A percentile compares a stretch with the other conserved stretches of the same genome.
Conservation (phyloP, 1,140 invertebrate genomes). For the Dendroctonus ponderosae region DNA sequence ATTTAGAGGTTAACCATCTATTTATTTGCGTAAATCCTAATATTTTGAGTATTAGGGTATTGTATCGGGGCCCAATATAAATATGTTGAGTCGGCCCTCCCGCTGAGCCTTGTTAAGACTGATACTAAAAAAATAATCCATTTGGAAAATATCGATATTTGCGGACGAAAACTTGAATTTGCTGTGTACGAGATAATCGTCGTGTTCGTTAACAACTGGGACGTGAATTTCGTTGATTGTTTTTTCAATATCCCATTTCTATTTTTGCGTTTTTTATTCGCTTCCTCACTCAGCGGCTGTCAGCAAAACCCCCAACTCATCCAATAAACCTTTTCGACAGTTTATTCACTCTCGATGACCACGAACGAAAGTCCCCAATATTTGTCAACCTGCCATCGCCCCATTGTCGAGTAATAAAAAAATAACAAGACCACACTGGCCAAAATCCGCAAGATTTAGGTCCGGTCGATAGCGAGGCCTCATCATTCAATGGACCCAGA, state of each 20-base stretch:
- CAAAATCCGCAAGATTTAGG: slow-evolving; percentile 1
- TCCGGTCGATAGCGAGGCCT: not conserved
- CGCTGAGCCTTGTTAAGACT: slow-evolving; percentile 38
- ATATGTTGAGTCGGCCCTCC: slow-evolving; percentile 34
- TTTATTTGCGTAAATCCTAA: slow-evolving; percentile 46
- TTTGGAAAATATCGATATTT: slow-evolving; percentile 13
- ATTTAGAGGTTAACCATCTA: slow-evolving; percentile 38
- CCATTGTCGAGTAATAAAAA: slow-evolving; percentile 24
- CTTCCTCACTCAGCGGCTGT: not conserved
- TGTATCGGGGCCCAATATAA: slow-evolving; percentile 39
- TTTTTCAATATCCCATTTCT: not conserved
- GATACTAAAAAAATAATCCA: slow-evolving; percentile 40
- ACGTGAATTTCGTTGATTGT: too few relatives aligned
- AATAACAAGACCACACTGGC: slow-evolving; percentile 23
- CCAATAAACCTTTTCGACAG: not conserved
- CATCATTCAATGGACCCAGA: not conserved
- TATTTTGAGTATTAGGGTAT: slow-evolving; percentile 45
- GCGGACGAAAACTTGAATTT: slow-evolving; percentile 10
- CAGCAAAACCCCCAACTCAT: not conserved
- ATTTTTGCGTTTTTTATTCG: not conserved
- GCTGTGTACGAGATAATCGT: too few relatives aligned
- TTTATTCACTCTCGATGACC: not conserved
- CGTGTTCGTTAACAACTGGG: too few relatives aligned
- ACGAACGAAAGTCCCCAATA: slow-evolving; percentile 20
- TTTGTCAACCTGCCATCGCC: slow-evolving; percentile 22